A percentile compares a stretch with the other conserved stretches of the same genome.
Evolutionary conservation across 2,797 vertebrate species (phyloP).

Genomic region (Rhinogobio ventralis): DNA sequence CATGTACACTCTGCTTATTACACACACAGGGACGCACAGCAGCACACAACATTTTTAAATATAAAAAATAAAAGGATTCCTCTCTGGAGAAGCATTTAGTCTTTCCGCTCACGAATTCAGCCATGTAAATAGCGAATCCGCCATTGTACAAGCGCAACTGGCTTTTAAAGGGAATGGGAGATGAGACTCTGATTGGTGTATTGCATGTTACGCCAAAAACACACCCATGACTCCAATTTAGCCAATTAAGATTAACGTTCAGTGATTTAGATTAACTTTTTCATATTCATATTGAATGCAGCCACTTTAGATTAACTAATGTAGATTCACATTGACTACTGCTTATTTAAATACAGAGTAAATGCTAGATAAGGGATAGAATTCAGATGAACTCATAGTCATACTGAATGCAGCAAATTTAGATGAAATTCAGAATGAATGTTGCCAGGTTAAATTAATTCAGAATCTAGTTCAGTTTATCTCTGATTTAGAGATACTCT

Average conservation of each 20-base stretch:
- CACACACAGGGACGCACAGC: too few relatives aligned
- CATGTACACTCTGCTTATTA: too few relatives aligned
- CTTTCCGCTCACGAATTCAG: too few relatives aligned
- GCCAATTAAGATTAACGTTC: not conserved
- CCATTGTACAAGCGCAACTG: too few relatives aligned
- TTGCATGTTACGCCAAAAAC: too few relatives aligned
- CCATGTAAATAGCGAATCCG: too few relatives aligned
- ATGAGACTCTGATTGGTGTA: too few relatives aligned
- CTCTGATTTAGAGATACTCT: not conserved
- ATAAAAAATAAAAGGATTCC: too few relatives aligned
- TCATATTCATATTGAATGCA: not conserved
- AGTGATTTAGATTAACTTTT: not conserved
- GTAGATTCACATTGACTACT: not conserved
- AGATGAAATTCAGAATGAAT: not conserved
- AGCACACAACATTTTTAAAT: too few relatives aligned
- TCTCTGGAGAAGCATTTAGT: too few relatives aligned
- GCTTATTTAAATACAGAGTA: not conserved
- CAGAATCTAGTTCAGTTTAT: not conserved
- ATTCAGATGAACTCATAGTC: not conserved
- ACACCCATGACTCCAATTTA: not conserved
- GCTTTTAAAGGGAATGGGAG: too few relatives aligned
- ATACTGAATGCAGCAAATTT: not conserved
- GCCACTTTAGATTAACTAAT: not conserved
- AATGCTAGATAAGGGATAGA: not conserved
- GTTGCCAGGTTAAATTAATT: not conserved